These are phyloP conservation scores for Erebia epiphron DNA, from an alignment of 2,888 invertebrate genomes.

Conservation along the genomic window DNA sequence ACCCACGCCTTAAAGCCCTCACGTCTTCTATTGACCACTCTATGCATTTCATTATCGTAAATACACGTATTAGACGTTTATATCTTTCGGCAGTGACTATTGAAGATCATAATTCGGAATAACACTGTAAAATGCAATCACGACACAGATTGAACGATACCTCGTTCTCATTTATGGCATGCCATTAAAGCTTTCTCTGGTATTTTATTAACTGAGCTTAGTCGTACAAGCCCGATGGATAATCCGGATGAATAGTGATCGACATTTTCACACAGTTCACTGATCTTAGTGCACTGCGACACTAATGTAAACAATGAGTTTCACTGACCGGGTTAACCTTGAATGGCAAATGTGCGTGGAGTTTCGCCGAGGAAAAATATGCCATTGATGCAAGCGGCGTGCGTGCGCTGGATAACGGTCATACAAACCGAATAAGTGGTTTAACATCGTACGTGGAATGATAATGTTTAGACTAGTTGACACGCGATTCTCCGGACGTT, in stretches of 20 bases:
- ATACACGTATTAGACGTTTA: conserved; percentile 34
- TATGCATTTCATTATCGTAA: conserved; percentile 46
- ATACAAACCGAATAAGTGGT: conserved; percentile 79
- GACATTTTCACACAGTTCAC: conserved; percentile 28
- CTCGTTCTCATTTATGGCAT: conserved; percentile 12
- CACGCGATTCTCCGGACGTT: conserved; percentile 59
- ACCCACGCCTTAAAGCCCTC: conserved; percentile 53
- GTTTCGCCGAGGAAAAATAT: conserved; percentile 80
- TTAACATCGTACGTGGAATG: conserved; percentile 78
- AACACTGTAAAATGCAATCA: conserved; percentile 2
- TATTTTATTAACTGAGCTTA: background rate
- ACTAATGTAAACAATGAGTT: conserved; percentile 71
- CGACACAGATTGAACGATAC: conserved; percentile 4
- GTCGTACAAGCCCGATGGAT: conserved; percentile 3
- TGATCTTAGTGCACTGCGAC: conserved; percentile 32
- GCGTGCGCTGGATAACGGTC: conserved; percentile 80
- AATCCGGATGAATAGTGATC: conserved; percentile 16
- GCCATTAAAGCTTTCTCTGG: background rate
- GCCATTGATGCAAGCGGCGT: conserved; percentile 79
- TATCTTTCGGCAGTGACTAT: conserved; percentile 20
- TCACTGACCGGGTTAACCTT: conserved; percentile 80
- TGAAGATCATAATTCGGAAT: conserved; percentile 20
- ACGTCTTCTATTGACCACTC: conserved; percentile 37
- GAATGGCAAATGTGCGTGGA: conserved; percentile 78
- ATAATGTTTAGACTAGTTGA: conserved; percentile 73